Evolutionary conservation across 2,888 invertebrate species (phyloP), one percentile per base, ranked within the genome.

Genomic region (Eupithecia inturbata): DNA sequence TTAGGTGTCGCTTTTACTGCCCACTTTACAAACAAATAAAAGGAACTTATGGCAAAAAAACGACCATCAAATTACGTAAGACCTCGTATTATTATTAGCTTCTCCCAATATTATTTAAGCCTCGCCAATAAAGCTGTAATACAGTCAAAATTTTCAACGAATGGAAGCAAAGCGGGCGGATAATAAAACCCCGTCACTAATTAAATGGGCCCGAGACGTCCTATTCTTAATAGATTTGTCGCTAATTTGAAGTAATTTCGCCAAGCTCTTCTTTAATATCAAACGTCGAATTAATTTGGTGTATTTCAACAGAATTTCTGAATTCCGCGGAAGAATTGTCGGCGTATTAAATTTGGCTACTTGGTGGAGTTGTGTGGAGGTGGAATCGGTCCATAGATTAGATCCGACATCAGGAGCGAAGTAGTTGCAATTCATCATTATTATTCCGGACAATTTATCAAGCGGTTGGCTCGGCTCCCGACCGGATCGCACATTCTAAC

Each of bases 381-480:
- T 85, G 84, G 87, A 91, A 89, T 86, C 85, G 85, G 82, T 86
- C 85, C 87, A 89, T 89, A 91, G 91, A 91, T 91, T 92, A 91
- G 90, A 89, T 89, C 87, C 85, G 89, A 90, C 90, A 91, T 88
- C 85, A 85, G 88, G 87, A 89, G 87, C 89, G 87, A 86, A 85
- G 89, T 92, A 93, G 94, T 92, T 93, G 94, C 94, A 94, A 94
- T 94, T 93, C 93, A 94, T 94, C 94, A 94, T 94, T 94, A 94
- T 94, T 94, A 94, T 94, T 94, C 94, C 94, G 92, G 93, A 93
- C 94, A 93, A 94, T 94, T 94, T 94, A 94, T 94, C 94, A 94
- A 93, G 93, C 93, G 94, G 93, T 93, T 93, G 92, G 94, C 91
- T 92, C 92, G 92, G 90, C 87, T 88, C 91, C 75, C 91, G 89